These are phyloP conservation scores for Hylyphantes graminicola DNA, from an alignment of 1,140 invertebrate genomes.

Conservation along the genomic window DNA sequence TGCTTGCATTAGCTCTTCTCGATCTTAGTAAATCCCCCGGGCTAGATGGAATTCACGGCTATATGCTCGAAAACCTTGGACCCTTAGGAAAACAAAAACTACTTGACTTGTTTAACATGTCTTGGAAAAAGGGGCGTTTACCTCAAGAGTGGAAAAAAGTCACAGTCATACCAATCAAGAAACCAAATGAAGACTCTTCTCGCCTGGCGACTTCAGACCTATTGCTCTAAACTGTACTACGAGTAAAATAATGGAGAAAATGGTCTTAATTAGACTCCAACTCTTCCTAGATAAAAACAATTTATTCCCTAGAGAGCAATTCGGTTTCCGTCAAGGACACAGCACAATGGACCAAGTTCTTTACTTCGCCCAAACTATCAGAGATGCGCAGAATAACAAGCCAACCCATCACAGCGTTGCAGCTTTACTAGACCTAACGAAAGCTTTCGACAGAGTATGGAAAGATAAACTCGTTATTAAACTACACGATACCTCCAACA, in stretches of 20 bases:
- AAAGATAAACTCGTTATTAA: not conserved
- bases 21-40: conserved; percentile 26
- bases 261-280: not conserved
- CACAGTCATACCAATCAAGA: not conserved
- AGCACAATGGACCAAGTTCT: conserved; percentile 19
- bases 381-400: conserved; percentile 15
- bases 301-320: conserved; percentile 10
- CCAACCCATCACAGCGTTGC: conserved; percentile 19
- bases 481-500: conserved; percentile 23
- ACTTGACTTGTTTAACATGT: conserved; percentile 18
- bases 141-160: conserved; percentile 2
- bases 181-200: conserved; percentile 24
- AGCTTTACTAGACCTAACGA: conserved; percentile 8
- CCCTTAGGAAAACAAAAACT: conserved; percentile 18
- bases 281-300: conserved; percentile 20
- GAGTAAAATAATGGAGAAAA: conserved; percentile 28
- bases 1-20: conserved; percentile 23
- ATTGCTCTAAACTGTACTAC: conserved; percentile 11
- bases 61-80: conserved; percentile 31
- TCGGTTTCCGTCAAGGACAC: conserved; percentile 13
- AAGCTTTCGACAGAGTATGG: conserved; percentile 16
- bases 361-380: conserved; percentile 25
- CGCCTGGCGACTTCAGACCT: conserved; percentile 13
- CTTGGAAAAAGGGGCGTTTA: conserved; percentile 9
- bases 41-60: conserved; percentile 18